Percentiles rank a stretch among this genome's conserved stretches.
Evolutionary conservation across 2,113 vertebrate species (phyloP).

Genomic region (Lepisosteus oculatus): DNA sequence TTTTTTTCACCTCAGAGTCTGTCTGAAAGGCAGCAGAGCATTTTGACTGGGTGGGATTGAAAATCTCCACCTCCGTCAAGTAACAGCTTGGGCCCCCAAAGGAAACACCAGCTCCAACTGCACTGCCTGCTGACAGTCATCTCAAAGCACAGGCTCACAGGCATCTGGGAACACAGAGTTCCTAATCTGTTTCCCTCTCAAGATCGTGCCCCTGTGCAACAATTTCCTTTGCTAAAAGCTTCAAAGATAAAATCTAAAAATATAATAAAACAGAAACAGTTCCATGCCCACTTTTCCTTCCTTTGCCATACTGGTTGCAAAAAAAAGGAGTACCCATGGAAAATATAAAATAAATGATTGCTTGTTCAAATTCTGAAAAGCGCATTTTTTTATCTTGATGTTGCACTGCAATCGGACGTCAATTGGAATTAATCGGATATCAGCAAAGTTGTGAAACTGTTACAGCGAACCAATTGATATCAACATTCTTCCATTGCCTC

Average conservation of each 20-base stretch:
- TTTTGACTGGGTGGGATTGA: conserved; percentile 73
- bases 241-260: conserved; percentile 1
- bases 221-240: background rate
- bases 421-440: no score
- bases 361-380: no score
- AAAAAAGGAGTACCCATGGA: background rate
- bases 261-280: background rate
- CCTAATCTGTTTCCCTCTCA: conserved; percentile 49
- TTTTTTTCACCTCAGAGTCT: conserved; percentile 15
- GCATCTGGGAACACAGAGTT: conserved; percentile 40
- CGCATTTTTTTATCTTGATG: no score
- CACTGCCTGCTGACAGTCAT: conserved; percentile 51
- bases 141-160: conserved; percentile 54
- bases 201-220: background rate
- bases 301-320: background rate
- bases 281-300: background rate
- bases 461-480: no score
- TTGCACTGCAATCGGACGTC: no score
- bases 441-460: no score
- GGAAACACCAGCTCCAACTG: conserved; percentile 59
- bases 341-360: background rate
- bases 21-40: conserved; percentile 53
- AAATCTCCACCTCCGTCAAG: conserved; percentile 76
- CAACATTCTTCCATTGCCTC: no score
- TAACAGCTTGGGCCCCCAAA: conserved; percentile 61